phyloP scores from a whole-genome alignment of 2,888 invertebrate species.

The Tetramorium bicarinatum region DNA sequence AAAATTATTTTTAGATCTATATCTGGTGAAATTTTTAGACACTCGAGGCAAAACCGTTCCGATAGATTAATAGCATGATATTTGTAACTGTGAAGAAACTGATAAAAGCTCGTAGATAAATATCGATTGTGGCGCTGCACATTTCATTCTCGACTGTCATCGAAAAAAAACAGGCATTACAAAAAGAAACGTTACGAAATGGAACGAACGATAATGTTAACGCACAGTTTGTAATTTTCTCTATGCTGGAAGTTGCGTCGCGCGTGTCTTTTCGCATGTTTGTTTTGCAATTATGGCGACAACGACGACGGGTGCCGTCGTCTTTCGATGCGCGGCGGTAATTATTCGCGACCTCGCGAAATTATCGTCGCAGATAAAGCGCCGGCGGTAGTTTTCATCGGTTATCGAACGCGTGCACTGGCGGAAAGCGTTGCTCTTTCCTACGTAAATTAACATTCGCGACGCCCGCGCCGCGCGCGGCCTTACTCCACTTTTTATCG shows the following conservation, averaged over 20 bases:
- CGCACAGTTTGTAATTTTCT: neutral
- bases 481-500: conserved; percentile 21
- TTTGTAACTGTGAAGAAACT: neutral
- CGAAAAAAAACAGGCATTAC: neutral
- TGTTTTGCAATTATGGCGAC: conserved; percentile 26
- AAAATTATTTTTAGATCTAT: too few relatives aligned
- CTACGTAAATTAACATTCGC: conserved; percentile 5
- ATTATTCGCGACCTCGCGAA: conserved; percentile 50
- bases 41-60: neutral
- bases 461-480: neutral
- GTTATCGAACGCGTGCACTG: conserved; percentile 12
- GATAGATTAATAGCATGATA: neutral
- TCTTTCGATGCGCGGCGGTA: conserved; percentile 19
- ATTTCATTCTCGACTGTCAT: neutral
- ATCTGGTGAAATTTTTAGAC: too few relatives aligned
- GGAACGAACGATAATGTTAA: neutral
- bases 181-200: neutral
- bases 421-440: neutral
- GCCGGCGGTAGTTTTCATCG: conserved; percentile 21
- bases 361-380: conserved; percentile 34
- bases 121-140: neutral
- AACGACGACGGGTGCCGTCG: neutral
- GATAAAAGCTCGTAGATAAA: neutral
- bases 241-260: neutral
- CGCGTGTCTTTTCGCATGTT: conserved; percentile 20